phyloP scores from a whole-genome alignment of 2,888 invertebrate species.

The Thera britannica region DNA sequence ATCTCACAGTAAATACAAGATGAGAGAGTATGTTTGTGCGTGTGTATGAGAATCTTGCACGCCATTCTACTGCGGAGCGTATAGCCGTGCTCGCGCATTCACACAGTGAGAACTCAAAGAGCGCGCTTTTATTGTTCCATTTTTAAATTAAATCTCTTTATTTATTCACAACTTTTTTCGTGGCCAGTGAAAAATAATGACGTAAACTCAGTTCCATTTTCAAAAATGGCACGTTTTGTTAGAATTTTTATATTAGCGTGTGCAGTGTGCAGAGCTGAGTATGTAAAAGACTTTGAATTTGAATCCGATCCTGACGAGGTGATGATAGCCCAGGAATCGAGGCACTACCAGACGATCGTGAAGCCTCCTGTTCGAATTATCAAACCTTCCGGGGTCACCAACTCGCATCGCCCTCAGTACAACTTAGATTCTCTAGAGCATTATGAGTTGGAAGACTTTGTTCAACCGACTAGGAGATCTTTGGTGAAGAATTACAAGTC shows the following conservation, averaged over 20 bases:
- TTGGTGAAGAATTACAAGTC: conserved; percentile 65
- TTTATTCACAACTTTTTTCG: conserved; percentile 24
- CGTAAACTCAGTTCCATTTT: conserved; percentile 22
- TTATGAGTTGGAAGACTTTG: conserved; percentile 64
- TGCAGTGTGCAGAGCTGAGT: conserved; percentile 55
- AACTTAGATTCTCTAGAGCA: conserved; percentile 73
- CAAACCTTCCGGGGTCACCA: conserved; percentile 70
- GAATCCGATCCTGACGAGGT: conserved; percentile 68
- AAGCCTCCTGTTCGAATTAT: conserved; percentile 67
- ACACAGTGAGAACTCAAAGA: conserved; percentile 43
- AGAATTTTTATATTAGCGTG: conserved; percentile 53
- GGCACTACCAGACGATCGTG: conserved; percentile 69
- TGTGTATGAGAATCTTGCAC: conserved; percentile 58
- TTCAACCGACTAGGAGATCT: conserved; percentile 54
- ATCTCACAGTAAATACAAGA: conserved; percentile 73
- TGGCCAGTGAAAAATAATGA: conserved; percentile 33
- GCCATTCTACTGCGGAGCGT: conserved; percentile 67
- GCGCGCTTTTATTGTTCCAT: conserved; percentile 44
- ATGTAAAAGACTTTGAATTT: conserved; percentile 68
- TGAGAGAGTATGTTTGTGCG: conserved; percentile 63
- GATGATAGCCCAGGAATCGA: conserved; percentile 78
- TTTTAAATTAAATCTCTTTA: conserved; percentile 30
- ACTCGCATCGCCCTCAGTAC: conserved; percentile 78
- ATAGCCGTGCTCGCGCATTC: conserved; percentile 68
- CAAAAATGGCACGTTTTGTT: conserved; percentile 57